Conservation (phyloP, 2,797 vertebrate genomes). For the Pempheris klunzingeri region DNA sequence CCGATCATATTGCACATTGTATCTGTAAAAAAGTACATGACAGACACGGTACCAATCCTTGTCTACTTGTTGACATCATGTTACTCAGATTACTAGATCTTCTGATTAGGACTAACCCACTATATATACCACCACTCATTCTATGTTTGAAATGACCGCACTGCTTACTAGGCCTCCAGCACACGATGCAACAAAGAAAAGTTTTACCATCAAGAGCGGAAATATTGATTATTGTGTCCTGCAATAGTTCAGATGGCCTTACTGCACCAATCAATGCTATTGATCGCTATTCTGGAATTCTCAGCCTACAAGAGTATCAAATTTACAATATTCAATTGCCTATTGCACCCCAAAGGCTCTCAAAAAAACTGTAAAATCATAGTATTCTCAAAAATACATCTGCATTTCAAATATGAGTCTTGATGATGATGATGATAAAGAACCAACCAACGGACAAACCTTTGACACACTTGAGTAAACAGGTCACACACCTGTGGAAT, state of each 20-base stretch:
- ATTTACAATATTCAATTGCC: neutral
- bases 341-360: neutral
- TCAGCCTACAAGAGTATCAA: constrained; percentile 12
- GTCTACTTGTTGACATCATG: neutral
- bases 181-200: neutral
- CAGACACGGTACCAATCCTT: neutral
- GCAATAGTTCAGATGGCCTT: constrained; percentile 16
- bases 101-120: neutral
- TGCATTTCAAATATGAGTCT: neutral
- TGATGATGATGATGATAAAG: neutral
- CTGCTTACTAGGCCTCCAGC: neutral
- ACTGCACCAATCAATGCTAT: constrained; percentile 36
- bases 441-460: neutral
- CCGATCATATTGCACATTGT: neutral
- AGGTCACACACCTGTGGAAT: neutral
- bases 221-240: constrained; percentile 33
- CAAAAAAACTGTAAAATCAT: neutral
- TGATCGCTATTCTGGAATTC: constrained; percentile 6
- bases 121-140: neutral
- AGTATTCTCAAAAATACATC: neutral
- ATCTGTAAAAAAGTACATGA: neutral
- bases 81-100: neutral
- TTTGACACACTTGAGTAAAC: neutral
- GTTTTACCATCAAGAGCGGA: constrained; percentile 12
- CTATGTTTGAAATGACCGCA: neutral